Percentiles rank a stretch among this genome's conserved stretches.
These are phyloP conservation scores for Myotis davidii DNA, from an alignment of 2,113 vertebrate genomes.

Conservation along the genomic window DNA sequence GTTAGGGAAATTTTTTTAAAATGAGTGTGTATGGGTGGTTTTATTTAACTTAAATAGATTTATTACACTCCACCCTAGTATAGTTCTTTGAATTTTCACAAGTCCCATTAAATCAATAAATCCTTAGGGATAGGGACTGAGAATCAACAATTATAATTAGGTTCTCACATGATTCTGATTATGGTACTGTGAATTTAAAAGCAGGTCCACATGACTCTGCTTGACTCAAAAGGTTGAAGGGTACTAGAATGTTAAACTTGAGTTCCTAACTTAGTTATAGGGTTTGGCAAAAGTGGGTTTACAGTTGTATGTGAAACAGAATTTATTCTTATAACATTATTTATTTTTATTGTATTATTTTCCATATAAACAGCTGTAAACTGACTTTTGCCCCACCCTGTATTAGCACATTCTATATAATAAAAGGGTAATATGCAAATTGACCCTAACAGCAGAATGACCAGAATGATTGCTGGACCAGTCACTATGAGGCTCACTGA, in stretches of 20 bases:
- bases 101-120: not conserved
- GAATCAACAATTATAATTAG: not conserved
- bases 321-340: not conserved
- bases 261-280: not conserved
- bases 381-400: not conserved
- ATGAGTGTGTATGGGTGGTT: not conserved
- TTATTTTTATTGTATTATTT: not conserved
- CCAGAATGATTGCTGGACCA: too few species aligned
- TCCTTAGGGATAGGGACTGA: not conserved
- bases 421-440: too few species aligned
- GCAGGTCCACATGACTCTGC: not conserved
- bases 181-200: not conserved
- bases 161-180: not conserved
- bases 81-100: not conserved
- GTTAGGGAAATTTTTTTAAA: not conserved
- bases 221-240: not conserved
- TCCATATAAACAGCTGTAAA: not conserved
- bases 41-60: not conserved
- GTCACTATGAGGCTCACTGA: too few species aligned
- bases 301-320: not conserved
- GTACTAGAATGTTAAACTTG: not conserved
- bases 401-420: not conserved
- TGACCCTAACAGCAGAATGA: too few species aligned
- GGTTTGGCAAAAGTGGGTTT: not conserved
- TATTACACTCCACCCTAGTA: not conserved